These are phyloP conservation scores for Actinopyga echinites DNA, from an alignment of 53 echinoderm and acorn worm genomes.

Conservation along the genomic window DNA sequence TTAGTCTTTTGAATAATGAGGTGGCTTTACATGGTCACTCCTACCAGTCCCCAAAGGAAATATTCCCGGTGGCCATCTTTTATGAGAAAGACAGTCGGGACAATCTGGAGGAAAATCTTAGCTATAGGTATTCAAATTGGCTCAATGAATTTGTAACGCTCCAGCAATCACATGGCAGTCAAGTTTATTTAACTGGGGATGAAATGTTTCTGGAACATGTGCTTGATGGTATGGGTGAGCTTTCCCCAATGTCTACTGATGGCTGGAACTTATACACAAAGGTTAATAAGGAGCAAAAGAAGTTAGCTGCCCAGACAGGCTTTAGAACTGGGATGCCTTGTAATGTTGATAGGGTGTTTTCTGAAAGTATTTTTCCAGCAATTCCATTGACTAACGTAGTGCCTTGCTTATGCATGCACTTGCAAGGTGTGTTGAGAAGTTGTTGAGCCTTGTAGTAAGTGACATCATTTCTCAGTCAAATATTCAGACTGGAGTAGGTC, in stretches of 20 bases:
- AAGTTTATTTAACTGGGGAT: background rate
- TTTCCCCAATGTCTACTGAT: background rate
- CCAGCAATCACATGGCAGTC: too few species aligned
- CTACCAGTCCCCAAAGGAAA: background rate
- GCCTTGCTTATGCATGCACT: constrained; percentile 11
- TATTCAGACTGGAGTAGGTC: background rate
- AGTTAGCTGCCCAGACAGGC: background rate
- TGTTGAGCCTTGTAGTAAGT: background rate
- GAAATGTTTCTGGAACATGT: background rate
- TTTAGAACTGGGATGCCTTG: background rate
- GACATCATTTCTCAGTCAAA: background rate
- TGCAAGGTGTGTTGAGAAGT: background rate
- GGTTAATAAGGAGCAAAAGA: background rate
- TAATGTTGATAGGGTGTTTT: background rate
- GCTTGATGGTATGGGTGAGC: background rate
- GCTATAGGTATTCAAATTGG: too few species aligned
- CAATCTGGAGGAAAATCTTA: background rate
- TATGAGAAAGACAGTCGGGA: background rate
- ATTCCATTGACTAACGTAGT: background rate
- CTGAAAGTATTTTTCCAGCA: background rate
- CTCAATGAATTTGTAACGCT: background rate
- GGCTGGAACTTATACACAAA: background rate
- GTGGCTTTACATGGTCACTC: background rate
- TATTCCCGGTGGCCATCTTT: background rate
- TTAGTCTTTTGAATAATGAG: constrained; percentile 19